Evolutionary conservation across 2,113 vertebrate genomes (phyloP).

Genomic region (Condylura cristata): DNA sequence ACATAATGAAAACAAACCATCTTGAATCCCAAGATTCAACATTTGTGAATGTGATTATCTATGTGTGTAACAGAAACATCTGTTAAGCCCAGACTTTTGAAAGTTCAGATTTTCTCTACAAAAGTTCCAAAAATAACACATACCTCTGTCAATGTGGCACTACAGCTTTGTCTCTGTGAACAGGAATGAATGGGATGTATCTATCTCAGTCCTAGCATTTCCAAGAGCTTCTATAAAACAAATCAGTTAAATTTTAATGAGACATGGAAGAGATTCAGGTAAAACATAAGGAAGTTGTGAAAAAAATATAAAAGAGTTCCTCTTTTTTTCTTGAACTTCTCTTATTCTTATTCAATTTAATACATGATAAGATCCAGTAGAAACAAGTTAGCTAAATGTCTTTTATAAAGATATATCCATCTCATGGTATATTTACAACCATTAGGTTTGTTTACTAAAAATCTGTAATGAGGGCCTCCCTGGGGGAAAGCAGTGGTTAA

Average conservation of each 20-base stretch:
- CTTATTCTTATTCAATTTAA: conserved; percentile 33
- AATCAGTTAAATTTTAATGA: conserved; percentile 44
- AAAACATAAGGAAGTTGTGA: conserved; percentile 48
- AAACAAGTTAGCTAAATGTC: conserved; percentile 37
- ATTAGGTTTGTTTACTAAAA: conserved; percentile 18
- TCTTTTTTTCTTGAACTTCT: conserved; percentile 10
- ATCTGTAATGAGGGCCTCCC: background rate
- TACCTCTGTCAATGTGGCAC: background rate
- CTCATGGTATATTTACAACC: background rate
- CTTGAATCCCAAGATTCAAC: background rate
- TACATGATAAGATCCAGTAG: background rate
- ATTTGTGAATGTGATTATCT: background rate
- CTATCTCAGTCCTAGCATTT: background rate
- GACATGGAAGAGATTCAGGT: conserved; percentile 27
- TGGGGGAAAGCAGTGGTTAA: too few species aligned
- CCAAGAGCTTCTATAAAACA: conserved; percentile 27
- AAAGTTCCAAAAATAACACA: conserved; percentile 33
- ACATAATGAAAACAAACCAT: conserved; percentile 44
- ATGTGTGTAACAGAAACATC: background rate
- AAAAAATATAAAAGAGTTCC: background rate
- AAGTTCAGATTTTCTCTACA: conserved; percentile 53
- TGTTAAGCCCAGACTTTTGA: conserved; percentile 31
- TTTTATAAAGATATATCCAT: background rate
- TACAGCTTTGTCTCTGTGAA: background rate
- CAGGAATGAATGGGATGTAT: background rate